phyloP scores from a whole-genome alignment of 2,797 vertebrate species.

The Takifugu rubripes region DNA sequence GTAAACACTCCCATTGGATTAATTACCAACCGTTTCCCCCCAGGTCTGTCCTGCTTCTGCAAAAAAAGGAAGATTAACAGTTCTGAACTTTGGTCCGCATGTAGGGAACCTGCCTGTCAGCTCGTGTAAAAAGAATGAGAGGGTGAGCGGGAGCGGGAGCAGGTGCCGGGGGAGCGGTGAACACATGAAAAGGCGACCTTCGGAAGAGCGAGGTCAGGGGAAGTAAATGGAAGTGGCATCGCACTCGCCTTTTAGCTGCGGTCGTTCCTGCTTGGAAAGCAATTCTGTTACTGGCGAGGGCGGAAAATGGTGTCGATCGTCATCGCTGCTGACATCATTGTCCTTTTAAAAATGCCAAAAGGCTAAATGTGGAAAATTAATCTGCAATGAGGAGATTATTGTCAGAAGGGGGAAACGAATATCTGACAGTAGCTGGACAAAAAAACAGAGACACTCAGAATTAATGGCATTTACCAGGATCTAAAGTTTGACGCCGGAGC shows the following conservation, averaged over 20 bases:
- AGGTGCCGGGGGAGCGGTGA: slow-evolving; percentile 21
- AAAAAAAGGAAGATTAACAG: slow-evolving; percentile 45
- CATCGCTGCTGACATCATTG: slow-evolving; percentile 33
- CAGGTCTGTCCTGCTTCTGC: slow-evolving; percentile 39
- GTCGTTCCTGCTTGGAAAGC: slow-evolving; percentile 6
- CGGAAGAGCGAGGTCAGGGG: slow-evolving; percentile 11
- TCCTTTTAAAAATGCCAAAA: slow-evolving; percentile 20
- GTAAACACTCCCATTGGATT: slow-evolving; percentile 62
- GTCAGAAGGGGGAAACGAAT: slow-evolving; percentile 5
- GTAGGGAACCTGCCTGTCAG: slow-evolving; percentile 23
- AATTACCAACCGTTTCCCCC: slow-evolving; percentile 45
- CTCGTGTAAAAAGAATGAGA: slow-evolving; percentile 17
- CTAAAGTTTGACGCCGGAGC: slow-evolving; percentile 34
- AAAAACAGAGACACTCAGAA: slow-evolving; percentile 17
- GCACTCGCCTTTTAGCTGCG: not conserved
- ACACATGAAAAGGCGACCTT: slow-evolving; percentile 7
- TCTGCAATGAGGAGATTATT: slow-evolving; percentile 11
- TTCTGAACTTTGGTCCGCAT: slow-evolving; percentile 50
- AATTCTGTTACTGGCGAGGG: slow-evolving; percentile 10
- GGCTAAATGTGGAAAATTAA: slow-evolving; percentile 17
- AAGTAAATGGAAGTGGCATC: slow-evolving; percentile 4
- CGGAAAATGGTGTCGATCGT: not conserved
- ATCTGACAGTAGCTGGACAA: slow-evolving; percentile 1
- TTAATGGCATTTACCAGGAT: slow-evolving; percentile 36
- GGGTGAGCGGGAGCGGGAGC: slow-evolving; percentile 15